Evolutionary conservation across 2,797 vertebrate species (phyloP).

Genomic region (Squalus acanthias): DNA sequence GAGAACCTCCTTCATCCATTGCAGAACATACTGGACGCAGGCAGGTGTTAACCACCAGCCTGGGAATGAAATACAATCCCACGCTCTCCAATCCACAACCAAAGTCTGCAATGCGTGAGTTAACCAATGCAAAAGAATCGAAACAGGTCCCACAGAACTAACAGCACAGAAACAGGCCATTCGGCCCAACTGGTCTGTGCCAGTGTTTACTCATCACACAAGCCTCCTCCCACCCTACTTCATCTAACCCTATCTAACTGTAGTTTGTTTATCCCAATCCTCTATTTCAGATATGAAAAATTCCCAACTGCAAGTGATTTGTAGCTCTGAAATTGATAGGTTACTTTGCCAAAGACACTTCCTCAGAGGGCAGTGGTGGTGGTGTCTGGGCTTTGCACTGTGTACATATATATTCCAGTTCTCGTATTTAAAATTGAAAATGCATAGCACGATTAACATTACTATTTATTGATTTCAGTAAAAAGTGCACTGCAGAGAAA

Average conservation of each 20-base stretch:
- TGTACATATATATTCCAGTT: neutral
- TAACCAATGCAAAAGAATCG: neutral
- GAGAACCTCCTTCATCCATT: neutral
- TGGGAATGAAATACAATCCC: neutral
- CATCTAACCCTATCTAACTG: neutral
- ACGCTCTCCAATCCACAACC: neutral
- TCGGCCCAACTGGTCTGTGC: neutral
- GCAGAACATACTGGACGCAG: neutral
- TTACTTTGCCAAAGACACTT: neutral
- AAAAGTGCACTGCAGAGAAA: neutral
- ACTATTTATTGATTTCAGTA: neutral
- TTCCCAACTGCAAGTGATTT: neutral
- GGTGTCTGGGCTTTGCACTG: neutral
- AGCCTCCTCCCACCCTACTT: neutral
- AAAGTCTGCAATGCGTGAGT: too few species aligned
- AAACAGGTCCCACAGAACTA: neutral
- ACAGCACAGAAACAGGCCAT: neutral
- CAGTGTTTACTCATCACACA: too few species aligned
- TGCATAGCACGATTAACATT: neutral
- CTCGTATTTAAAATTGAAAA: conserved; percentile 10
- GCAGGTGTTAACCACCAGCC: neutral
- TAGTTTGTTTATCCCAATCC: neutral
- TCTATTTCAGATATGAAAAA: too few species aligned
- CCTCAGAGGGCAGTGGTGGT: neutral
- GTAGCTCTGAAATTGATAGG: neutral